Conservation (phyloP, 2,113 vertebrate genomes). For the Xenopus borealis region DNA sequence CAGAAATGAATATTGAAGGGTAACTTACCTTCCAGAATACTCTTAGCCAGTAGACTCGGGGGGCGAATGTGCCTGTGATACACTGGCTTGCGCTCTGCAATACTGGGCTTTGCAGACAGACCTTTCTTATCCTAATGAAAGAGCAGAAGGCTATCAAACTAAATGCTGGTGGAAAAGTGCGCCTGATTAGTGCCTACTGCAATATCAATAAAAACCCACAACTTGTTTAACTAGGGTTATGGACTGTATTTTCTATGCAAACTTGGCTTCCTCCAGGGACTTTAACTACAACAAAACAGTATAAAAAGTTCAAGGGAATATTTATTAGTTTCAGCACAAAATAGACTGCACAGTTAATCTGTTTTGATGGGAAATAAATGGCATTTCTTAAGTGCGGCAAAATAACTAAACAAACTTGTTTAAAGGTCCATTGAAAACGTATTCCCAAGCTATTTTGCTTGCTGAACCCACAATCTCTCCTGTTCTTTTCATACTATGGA, state of each 20-base stretch:
- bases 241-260: constrained; percentile 9
- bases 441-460: neutral
- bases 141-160: neutral
- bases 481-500: neutral
- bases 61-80: constrained; percentile 90
- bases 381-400: neutral
- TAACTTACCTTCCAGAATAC: constrained; percentile 90
- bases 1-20: neutral
- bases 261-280: neutral
- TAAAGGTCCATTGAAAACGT: neutral
- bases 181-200: neutral
- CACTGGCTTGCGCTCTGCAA: constrained; percentile 82
- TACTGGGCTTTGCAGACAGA: constrained; percentile 79
- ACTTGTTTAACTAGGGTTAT: neutral
- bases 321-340: constrained; percentile 33
- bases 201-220: neutral
- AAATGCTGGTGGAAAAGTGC: neutral
- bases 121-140: constrained; percentile 88
- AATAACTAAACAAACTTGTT: no score
- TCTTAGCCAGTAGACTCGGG: constrained; percentile 93
- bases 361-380: constrained; percentile 31
- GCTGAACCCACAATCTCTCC: neutral
- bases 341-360: constrained; percentile 1
- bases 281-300: constrained; percentile 20
- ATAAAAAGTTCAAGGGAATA: constrained; percentile 17